phyloP scores from a whole-genome alignment of 2,797 vertebrate species.

The Leptodactylus fallax region DNA sequence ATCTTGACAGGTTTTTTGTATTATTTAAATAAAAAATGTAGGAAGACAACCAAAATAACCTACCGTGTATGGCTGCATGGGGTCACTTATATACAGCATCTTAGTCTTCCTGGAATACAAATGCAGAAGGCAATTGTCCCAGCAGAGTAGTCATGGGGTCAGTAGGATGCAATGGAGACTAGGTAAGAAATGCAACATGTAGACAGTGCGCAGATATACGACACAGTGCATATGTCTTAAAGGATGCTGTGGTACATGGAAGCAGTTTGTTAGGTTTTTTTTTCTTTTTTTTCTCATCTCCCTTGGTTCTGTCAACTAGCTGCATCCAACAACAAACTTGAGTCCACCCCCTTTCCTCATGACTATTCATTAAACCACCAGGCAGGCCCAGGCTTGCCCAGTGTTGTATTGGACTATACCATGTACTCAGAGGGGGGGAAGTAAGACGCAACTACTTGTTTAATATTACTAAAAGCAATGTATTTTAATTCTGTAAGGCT shows the following conservation, averaged over 20 bases:
- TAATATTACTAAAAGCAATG: neutral
- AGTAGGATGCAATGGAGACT: neutral
- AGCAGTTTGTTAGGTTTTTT: slow-evolving; percentile 67
- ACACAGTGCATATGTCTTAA: slow-evolving; percentile 28
- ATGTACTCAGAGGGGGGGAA: slow-evolving; percentile 70
- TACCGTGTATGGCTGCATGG: slow-evolving; percentile 86
- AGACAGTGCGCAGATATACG: slow-evolving; percentile 19
- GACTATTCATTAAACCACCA: slow-evolving; percentile 87
- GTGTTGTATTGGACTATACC: slow-evolving; percentile 81
- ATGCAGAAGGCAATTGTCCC: slow-evolving; percentile 66
- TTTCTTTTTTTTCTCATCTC: slow-evolving; percentile 74
- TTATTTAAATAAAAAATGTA: neutral
- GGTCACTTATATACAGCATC: slow-evolving; percentile 87
- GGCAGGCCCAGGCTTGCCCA: slow-evolving; percentile 91
- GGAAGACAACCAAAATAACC: slow-evolving; percentile 70
- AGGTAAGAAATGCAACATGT: slow-evolving; percentile 15
- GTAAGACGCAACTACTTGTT: slow-evolving; percentile 65
- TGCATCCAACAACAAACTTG: slow-evolving; percentile 91
- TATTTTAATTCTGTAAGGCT: slow-evolving; percentile 11
- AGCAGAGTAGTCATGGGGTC: slow-evolving; percentile 73
- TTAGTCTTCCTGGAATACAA: slow-evolving; percentile 72
- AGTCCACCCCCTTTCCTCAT: slow-evolving; percentile 84
- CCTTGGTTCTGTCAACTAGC: slow-evolving; percentile 84
- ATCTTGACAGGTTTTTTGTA: neutral
- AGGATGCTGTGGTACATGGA: slow-evolving; percentile 67